A percentile compares a stretch with the other conserved stretches of the same genome.
These are phyloP conservation scores for Reticulitermes speratus DNA, from an alignment of 1,140 invertebrate species.

Conservation along the genomic window DNA sequence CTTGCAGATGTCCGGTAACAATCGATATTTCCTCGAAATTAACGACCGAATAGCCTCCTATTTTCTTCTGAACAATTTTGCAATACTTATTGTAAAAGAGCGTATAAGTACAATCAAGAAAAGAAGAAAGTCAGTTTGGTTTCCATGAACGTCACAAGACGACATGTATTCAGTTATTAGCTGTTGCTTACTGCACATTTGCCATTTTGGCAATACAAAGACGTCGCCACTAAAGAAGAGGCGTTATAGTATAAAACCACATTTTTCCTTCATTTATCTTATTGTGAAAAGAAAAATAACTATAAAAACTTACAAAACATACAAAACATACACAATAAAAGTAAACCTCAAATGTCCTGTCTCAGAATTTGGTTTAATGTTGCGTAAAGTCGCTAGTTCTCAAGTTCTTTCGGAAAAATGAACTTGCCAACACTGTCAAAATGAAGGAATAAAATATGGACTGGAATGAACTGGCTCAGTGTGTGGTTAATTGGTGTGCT, in stretches of 20 bases:
- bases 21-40: too few relatives aligned
- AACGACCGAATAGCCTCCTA: too few relatives aligned
- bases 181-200: neutral
- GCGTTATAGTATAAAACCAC: neutral
- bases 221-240: neutral
- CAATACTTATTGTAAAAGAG: too few relatives aligned
- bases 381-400: neutral
- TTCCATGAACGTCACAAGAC: too few relatives aligned
- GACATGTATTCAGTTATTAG: too few relatives aligned
- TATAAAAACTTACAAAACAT: neutral
- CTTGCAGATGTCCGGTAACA: too few relatives aligned
- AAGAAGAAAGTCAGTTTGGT: too few relatives aligned
- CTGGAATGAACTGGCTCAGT: too few relatives aligned
- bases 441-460: neutral
- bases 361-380: constrained; percentile 8
- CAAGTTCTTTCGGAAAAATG: neutral
- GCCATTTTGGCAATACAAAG: neutral
- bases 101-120: too few relatives aligned
- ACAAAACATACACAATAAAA: neutral
- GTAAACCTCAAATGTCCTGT: neutral
- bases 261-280: neutral
- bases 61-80: too few relatives aligned
- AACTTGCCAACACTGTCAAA: neutral
- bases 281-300: neutral
- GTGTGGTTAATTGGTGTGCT: neutral